Percentiles rank a stretch among this genome's conserved stretches.
phyloP scores from a whole-genome alignment of 2,888 invertebrate genomes.

The Stictocephala bisonia region DNA sequence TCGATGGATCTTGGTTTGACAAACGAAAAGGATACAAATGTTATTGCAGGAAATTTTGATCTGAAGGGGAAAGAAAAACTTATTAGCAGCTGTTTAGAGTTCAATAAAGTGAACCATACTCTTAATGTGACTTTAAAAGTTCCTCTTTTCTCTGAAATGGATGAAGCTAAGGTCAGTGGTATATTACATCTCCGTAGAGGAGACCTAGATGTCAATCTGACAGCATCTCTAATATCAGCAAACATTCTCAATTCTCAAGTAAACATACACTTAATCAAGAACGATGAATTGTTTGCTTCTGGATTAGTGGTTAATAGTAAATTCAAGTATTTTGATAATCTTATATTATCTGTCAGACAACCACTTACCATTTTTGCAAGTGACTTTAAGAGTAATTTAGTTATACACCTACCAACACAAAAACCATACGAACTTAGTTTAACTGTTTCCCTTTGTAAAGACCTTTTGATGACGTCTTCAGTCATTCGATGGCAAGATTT shows the following conservation, averaged over 20 bases:
- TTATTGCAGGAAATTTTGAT: conserved; percentile 8
- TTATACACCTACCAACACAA: neutral
- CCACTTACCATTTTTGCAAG: conserved; percentile 3
- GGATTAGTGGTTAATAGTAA: conserved; percentile 9
- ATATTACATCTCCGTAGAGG: conserved; percentile 4
- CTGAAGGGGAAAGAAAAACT: neutral
- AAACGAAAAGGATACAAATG: conserved; percentile 4
- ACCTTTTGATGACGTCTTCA: neutral
- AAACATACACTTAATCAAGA: conserved; percentile 1
- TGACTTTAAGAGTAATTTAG: neutral
- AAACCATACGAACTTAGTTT: neutral
- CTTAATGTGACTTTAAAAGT: conserved; percentile 26
- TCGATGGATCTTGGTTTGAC: neutral
- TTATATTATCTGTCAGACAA: conserved; percentile 18
- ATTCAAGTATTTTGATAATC: neutral
- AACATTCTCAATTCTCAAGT: conserved; percentile 7
- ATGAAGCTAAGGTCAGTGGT: conserved; percentile 36
- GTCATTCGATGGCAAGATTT: neutral
- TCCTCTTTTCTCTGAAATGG: conserved; percentile 37
- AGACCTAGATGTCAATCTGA: neutral
- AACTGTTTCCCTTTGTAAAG: neutral
- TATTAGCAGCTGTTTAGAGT: neutral
- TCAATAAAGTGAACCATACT: conserved; percentile 2
- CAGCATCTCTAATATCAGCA: conserved; percentile 5
- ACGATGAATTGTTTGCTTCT: neutral